A percentile compares a stretch with the other conserved stretches of the same genome.
phyloP scores from a whole-genome alignment of 2,797 vertebrate species.

The Florisuga fusca region DNA sequence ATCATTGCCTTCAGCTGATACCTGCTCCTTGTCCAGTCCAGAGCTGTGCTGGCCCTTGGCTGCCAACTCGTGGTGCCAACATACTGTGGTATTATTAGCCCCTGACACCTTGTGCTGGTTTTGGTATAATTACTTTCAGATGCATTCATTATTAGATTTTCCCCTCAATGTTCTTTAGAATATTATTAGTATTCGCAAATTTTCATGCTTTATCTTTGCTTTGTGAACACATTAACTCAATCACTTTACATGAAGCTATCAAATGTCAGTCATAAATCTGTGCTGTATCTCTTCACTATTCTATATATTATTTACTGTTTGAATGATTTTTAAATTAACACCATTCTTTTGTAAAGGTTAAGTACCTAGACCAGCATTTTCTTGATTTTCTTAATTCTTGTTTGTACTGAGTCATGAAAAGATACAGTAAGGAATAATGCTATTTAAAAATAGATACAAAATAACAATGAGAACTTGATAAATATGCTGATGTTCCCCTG shows the following conservation, averaged over 20 bases:
- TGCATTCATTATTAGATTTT: neutral
- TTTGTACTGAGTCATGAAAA: neutral
- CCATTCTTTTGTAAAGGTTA: neutral
- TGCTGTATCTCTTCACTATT: neutral
- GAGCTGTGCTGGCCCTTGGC: neutral
- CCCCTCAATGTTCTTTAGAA: neutral
- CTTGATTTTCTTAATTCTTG: neutral
- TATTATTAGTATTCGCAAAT: neutral
- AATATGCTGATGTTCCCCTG: neutral
- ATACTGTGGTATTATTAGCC: neutral
- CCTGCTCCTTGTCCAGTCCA: neutral
- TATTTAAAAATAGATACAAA: neutral
- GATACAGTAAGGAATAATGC: neutral
- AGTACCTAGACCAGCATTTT: neutral
- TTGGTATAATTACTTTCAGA: neutral
- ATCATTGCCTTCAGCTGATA: neutral
- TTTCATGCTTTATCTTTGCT: neutral
- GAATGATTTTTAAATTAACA: neutral
- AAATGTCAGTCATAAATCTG: neutral
- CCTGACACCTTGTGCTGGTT: neutral
- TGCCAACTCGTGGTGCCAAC: neutral
- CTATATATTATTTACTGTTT: neutral
- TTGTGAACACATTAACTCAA: neutral
- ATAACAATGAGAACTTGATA: neutral
- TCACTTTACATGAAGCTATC: conserved; percentile 1